These are phyloP conservation scores for Synanthedon tipuliformis DNA, from an alignment of 2,888 invertebrate species.

Conservation along the genomic window DNA sequence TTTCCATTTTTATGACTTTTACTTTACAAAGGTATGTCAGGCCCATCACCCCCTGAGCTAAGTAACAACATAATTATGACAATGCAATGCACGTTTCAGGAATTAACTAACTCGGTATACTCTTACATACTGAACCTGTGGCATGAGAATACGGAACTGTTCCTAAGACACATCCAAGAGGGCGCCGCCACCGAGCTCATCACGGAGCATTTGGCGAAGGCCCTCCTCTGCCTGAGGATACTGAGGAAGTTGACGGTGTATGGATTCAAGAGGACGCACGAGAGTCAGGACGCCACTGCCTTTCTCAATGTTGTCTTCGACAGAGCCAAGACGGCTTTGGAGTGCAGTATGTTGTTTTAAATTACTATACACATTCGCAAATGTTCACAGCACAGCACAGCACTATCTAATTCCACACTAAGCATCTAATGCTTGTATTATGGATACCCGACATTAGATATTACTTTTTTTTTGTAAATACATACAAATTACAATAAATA, in stretches of 20 bases:
- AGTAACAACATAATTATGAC: not conserved
- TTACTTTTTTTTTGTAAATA: too few relatives aligned
- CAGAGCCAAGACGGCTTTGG: conserved; percentile 80
- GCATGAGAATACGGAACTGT: conserved; percentile 79
- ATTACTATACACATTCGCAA: too few relatives aligned
- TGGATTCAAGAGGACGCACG: conserved; percentile 84
- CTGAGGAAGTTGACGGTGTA: conserved; percentile 85
- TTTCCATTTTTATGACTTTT: too few relatives aligned
- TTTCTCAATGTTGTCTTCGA: conserved; percentile 86
- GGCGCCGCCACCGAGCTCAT: conserved; percentile 71
- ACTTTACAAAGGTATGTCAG: too few relatives aligned
- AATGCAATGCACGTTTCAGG: conserved; percentile 52
- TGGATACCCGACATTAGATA: too few relatives aligned
- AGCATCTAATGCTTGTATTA: too few relatives aligned
- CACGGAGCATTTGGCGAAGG: conserved; percentile 80
- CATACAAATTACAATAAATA: too few relatives aligned
- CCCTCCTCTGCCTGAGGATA: conserved; percentile 83
- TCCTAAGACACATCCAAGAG: conserved; percentile 74
- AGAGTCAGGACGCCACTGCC: conserved; percentile 78
- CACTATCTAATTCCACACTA: too few relatives aligned
- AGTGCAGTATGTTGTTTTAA: conserved; percentile 77
- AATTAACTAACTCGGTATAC: conserved; percentile 81
- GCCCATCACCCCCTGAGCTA: too few relatives aligned
- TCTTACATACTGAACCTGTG: conserved; percentile 81
- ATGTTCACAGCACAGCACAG: too few relatives aligned